Base-by-base conservation (phyloP, 2,113 vertebrate species). In the Pollimyrus isidori region DNA sequence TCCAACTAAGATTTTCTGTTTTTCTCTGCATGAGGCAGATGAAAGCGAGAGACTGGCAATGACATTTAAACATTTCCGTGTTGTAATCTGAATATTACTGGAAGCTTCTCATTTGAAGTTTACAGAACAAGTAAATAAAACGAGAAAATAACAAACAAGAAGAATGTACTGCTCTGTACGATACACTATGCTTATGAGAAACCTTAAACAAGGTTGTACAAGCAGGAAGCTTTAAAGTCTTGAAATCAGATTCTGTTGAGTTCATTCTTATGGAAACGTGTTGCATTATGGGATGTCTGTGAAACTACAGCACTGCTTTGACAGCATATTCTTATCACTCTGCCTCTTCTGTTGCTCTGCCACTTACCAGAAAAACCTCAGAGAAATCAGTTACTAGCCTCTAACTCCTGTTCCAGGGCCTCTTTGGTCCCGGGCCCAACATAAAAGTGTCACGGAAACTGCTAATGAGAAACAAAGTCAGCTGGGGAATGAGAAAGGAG, bases 261-360 rank as follows among this genome's bases (percentile, higher is more conserved):
- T 26, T 69, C 9, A 69, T 69, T 11, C 62, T 30, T 69, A 69
- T 30, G 62, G 10, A 69, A 30, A 69, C n/a, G 1, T 69, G n/a
- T 69, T 13, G 62, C 10, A 13, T 56, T 69, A 26, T 11, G 62
- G 10, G 62, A 69, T 69, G 9, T 69, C n/a, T 0, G 62, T 26
- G 10, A 30, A 26, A 69, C 62, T 69, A 1, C n/a, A 26, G 62
- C 10, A 69, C n/a, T 13, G 26, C 62, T 69, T 69, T 30, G 10
- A 30, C 62, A 69, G n/a, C 62, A 26, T 30, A 10, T 4, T 87
- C 89, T 92, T 93, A 93, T 90, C 93, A 91, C 91, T 87, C 90
- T 48, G 45, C 85, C 86, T 91, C 91, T 86, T 86, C 82, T 90
- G 88, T 92, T 91, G 88, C 82, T 89, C 86, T 50, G 39, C 84